Percentiles rank a stretch among this genome's conserved stretches.
Conservation (phyloP, 2,888 invertebrate species). For the Parnassius smintheus region DNA sequence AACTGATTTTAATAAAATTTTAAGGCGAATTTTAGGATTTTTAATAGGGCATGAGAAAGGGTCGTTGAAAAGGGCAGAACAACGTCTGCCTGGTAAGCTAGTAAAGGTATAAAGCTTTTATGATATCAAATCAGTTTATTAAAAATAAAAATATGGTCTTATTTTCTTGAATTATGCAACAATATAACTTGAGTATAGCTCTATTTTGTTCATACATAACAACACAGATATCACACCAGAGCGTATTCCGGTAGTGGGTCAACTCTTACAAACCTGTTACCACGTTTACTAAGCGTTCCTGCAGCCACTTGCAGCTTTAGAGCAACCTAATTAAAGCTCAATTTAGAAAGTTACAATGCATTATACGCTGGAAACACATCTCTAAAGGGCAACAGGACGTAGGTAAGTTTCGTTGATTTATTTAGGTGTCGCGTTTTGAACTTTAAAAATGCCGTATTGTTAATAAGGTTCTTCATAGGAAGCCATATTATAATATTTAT, state of each 20-base stretch:
- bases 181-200: slow-evolving; percentile 3
- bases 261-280: slow-evolving; percentile 26
- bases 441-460: slow-evolving; percentile 25
- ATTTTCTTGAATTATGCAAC: neutral
- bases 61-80: too few relatives aligned
- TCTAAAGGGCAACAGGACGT: slow-evolving; percentile 39
- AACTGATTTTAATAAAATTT: too few relatives aligned
- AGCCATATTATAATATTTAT: slow-evolving; percentile 2
- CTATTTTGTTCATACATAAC: neutral
- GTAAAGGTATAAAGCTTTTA: too few relatives aligned
- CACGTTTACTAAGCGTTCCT: neutral
- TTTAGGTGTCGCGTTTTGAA: slow-evolving; percentile 33
- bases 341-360: neutral
- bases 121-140: too few relatives aligned
- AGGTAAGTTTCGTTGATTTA: slow-evolving; percentile 37
- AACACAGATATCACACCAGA: slow-evolving; percentile 8
- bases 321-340: neutral
- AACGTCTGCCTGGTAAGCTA: too few relatives aligned
- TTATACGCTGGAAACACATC: slow-evolving; percentile 22
- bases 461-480: slow-evolving; percentile 1
- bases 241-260: slow-evolving; percentile 27
- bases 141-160: neutral
- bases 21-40: too few relatives aligned
- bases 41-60: too few relatives aligned
- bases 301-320: slow-evolving; percentile 3